Evolutionary conservation across 1,140 invertebrate genomes (phyloP), one percentile per base, ranked within the genome.

Genomic region (Drosophila ogumai): DNA sequence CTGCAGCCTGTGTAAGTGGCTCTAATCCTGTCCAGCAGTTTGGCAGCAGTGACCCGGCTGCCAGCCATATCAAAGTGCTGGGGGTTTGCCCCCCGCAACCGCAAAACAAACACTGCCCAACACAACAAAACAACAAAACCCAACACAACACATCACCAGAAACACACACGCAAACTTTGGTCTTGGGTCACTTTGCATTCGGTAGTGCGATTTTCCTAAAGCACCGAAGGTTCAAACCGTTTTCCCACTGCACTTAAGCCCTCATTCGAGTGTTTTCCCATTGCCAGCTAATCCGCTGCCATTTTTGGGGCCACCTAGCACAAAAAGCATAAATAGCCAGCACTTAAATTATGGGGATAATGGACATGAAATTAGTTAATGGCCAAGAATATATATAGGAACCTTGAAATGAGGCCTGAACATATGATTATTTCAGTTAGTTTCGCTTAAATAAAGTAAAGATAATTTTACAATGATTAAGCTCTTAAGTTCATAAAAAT

Each of bases 11-110:
- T 65, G 67, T 87, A 87, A 87, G 84, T 87, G 76, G 38, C 65
- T 63, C 76, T 88, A 87, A 87, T 88, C 84, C 84, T 69, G 60
- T 68, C 72, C 85, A 78, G 81, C 74, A 78, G 68, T 88, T 87
- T 87, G 84, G 84, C 84, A 88, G 80, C 85, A 78, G 80, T 74
- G 82, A 74, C 84, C 77, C 68, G 55, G 65, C 65, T 50, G 59
- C 46, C 46, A 61, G 84, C 67, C 76, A 77, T 72, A 80, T 87
- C 84, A 87, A 77, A 87, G 84, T 88, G 84, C 88, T 88, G 88
- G 84, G 84, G 84, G 79, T 69, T 79, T 75, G 41, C 5, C 47
- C 47, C 65, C 50, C 34, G 50, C 34, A 79, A 79, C 75, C 75
- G 66, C 68, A 74, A 55, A 55, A 77, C 82, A 82, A 79, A 78